phyloP scores from a whole-genome alignment of 2,888 invertebrate genomes.

The Dolichomitus sp. region DNA sequence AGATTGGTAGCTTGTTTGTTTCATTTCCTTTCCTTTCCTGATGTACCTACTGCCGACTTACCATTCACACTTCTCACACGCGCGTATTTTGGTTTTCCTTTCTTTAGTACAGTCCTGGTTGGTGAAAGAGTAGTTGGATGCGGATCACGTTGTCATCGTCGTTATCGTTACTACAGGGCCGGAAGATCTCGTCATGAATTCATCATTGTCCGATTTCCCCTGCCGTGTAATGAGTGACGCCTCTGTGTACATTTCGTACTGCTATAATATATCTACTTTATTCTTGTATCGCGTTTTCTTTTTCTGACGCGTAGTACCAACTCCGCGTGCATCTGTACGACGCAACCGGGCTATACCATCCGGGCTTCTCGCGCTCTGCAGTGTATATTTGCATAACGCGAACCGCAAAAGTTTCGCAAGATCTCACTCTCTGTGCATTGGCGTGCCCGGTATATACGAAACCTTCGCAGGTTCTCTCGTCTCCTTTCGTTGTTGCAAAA shows the following conservation, averaged over 20 bases:
- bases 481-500: slow-evolving; percentile 55
- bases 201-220: slow-evolving; percentile 60
- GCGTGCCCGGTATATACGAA: slow-evolving; percentile 45
- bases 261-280: slow-evolving; percentile 1
- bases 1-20: slow-evolving; percentile 32
- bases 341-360: slow-evolving; percentile 47
- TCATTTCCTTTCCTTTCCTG: slow-evolving; percentile 47
- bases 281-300: slow-evolving; percentile 27
- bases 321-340: slow-evolving; percentile 22
- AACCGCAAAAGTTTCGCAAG: slow-evolving; percentile 63
- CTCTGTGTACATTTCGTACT: slow-evolving; percentile 26
- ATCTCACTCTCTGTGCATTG: slow-evolving; percentile 44
- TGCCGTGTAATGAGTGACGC: not conserved
- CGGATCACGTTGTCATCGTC: slow-evolving; percentile 2
- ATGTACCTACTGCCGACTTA: not conserved
- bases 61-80: slow-evolving; percentile 27
- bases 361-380: slow-evolving; percentile 32
- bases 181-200: slow-evolving; percentile 57
- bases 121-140: not conserved
- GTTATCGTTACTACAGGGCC: slow-evolving; percentile 26
- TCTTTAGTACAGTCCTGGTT: not conserved
- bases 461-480: slow-evolving; percentile 44
- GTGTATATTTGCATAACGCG: slow-evolving; percentile 63
- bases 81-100: not conserved
- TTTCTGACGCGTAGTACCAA: not conserved